Base-by-base conservation (phyloP, 30 jellyfish, hydroid and myxozoan genomes). In the Mastigias papua region DNA sequence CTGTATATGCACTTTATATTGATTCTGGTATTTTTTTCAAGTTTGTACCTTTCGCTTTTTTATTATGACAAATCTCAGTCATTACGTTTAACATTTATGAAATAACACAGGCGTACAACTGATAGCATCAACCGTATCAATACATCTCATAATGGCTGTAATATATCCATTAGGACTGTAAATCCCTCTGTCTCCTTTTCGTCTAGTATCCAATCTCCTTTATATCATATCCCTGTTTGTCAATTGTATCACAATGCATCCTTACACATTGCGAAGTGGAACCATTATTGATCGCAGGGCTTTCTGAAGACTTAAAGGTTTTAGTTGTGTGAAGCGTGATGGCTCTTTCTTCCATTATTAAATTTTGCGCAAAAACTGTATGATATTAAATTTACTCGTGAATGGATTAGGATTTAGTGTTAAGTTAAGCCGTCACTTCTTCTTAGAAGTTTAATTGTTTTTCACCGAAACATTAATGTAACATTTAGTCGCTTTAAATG, bases 351-450 rank as follows among this genome's bases (percentile, higher is more conserved):
- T 23, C 54, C 60, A 37, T 68, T 68, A 68, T 48, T 68, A 31
- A 48, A 29, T 31, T 28, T 48, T 48, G 54, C n/a, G 60, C 58
- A 68, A 5, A 20, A 26, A 31, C 80, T 68, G 80, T 68, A 68
- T 68, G 61, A 31, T 68, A 68, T 68, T 68, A 68, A 31, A 16
- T 68, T 28, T 68, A 68, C 30, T 68, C 30, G 80, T 29, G 49
- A 20, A 48, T 31, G 80, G 80, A 28, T 68, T 48, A 31, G 32
- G 80, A 16, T 29, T 68, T 68, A 68, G 80, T 68, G 26, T 29
- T 68, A 13, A 48, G 60, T 31, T 27, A 68, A 68, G 29, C 80
- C 60, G 21, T 22, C 58, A 68, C 80, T 68, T 68, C 80, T 29
- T 68, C 54, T 68, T 20, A 31, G 33, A 68, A 37, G 61, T 31